phyloP scores from a whole-genome alignment of 2,888 invertebrate genomes.

The Mesorhabditis sp. region DNA sequence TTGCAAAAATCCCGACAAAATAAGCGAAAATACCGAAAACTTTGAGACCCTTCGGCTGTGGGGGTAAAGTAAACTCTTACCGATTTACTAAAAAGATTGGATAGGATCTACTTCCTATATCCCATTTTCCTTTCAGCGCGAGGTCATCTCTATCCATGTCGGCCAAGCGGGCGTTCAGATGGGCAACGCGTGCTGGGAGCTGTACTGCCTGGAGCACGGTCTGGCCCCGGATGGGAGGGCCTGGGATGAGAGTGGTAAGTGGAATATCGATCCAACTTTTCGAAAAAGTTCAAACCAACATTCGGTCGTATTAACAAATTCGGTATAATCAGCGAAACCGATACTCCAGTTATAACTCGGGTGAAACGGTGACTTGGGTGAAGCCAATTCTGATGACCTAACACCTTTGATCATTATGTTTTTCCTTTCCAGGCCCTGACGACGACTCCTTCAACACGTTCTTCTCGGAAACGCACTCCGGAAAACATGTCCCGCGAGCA shows the following conservation, averaged over 20 bases:
- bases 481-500: constrained; percentile 69
- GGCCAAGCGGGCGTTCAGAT: constrained; percentile 54
- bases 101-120: not conserved
- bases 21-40: no score
- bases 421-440: constrained; percentile 57
- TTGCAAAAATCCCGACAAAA: no score
- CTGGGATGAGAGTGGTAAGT: constrained; percentile 29
- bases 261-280: constrained; percentile 10
- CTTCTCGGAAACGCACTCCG: constrained; percentile 67
- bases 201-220: constrained; percentile 65
- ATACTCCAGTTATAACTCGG: no score
- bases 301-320: not conserved
- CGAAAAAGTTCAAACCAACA: not conserved
- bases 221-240: constrained; percentile 62
- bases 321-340: no score
- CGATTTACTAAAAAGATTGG: not conserved
- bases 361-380: not conserved
- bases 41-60: no score
- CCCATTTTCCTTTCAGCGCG: constrained; percentile 31
- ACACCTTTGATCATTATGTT: no score
- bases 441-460: constrained; percentile 85
- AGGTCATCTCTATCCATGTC: constrained; percentile 51
- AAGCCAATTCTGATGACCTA: no score
- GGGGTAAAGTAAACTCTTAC: no score
- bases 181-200: constrained; percentile 66